These are phyloP conservation scores for Tapera naevia DNA, from an alignment of 2,797 vertebrate species.

Conservation along the genomic window DNA sequence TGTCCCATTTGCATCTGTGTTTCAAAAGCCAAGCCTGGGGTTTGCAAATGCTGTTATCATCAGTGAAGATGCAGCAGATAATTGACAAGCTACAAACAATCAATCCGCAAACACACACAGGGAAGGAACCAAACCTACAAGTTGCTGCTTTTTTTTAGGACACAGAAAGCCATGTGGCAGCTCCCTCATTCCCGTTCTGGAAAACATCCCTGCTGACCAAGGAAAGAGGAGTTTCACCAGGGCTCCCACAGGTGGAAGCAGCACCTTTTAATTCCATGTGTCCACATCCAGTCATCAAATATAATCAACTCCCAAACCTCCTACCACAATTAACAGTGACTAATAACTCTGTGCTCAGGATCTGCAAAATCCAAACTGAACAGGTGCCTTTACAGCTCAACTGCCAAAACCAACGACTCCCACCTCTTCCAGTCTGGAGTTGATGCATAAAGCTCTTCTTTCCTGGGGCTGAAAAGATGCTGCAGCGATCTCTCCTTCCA, in stretches of 20 bases:
- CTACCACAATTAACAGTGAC: neutral
- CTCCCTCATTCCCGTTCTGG: rapidly evolving
- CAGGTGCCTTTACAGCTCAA: neutral
- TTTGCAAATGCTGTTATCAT: neutral
- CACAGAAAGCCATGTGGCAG: rapidly evolving
- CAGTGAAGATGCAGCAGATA: neutral
- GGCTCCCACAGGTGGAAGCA: neutral
- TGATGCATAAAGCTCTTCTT: neutral
- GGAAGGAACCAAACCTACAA: neutral
- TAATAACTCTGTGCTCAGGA: neutral
- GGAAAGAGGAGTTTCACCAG: neutral
- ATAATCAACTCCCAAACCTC: neutral
- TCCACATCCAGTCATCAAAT: neutral
- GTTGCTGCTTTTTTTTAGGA: neutral
- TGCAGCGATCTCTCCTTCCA: neutral
- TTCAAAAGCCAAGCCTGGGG: neutral
- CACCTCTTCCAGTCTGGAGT: neutral
- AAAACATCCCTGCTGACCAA: neutral
- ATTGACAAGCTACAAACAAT: neutral
- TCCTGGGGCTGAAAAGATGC: neutral
- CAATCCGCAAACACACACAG: neutral
- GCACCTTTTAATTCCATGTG: neutral
- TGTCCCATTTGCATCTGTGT: neutral
- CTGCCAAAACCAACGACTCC: neutral
- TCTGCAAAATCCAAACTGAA: neutral